Evolutionary conservation across 2,113 vertebrate species (phyloP), one percentile per base, ranked within the genome.

Genomic region (Ifrita kowaldi): DNA sequence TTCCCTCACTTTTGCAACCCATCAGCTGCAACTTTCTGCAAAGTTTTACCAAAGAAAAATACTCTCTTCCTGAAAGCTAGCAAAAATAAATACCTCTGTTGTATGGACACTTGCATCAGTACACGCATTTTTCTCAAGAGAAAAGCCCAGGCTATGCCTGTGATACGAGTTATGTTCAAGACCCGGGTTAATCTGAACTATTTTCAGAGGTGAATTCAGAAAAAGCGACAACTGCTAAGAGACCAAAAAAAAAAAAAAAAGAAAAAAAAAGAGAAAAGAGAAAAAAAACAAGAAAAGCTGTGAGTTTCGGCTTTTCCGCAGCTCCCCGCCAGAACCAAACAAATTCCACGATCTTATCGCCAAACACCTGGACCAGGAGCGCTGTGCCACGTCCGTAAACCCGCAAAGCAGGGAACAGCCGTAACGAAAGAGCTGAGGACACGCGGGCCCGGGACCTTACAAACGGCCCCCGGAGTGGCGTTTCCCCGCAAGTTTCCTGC

Each of bases 21-120:
- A 26, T 18, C 22, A 47, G 26, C 0, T 14, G 7, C 39, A 69
- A 50, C 21, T 70, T 87, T 49, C 41, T 17, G 12, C 24, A 19
- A 33, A 79, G 68, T 80, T 74, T 49, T 49, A 57, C 30, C 5
- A 7, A 35, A 55, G 14, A 60, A 33, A 75, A 75, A 3, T 6
- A 49, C 42, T 60, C 32, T 26, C 5, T 35, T 79, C 13, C 30
- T 7, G 28, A 79, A 64, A 76, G 13, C 27, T 13, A 23, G 27
- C 8, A 20, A 68, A 77, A 87, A 28, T 4, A 55, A 37, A 37
- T 16, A 28, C 17, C 9, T 81, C n/a, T 4, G 0, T 11, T 27
- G 6, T 16, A 26, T 0, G 1, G 42, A 27, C 15, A 37, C 28
- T 14, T 71, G 32, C 3, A 2, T 4, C 0, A 0, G 24, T 13